A percentile compares a stretch with the other conserved stretches of the same genome.
Evolutionary conservation across 2,888 invertebrate species (phyloP).

Genomic region (Parthenolecanium corni): DNA sequence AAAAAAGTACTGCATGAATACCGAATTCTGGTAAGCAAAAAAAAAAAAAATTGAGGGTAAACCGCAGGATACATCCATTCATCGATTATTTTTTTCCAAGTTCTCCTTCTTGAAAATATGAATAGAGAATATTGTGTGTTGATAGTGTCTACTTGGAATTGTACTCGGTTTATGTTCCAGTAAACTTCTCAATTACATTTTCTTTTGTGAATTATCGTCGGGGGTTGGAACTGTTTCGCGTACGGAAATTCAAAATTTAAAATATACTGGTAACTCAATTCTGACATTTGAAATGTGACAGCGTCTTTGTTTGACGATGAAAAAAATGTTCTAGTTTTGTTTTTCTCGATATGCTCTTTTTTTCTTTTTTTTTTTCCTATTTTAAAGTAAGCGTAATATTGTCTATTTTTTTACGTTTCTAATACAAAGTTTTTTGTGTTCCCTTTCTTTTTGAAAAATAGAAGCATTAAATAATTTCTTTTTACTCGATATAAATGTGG

Average conservation of each 20-base stretch:
- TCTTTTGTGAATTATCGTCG: slow-evolving; percentile 21
- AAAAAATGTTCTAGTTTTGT: no score
- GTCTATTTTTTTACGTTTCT: no score
- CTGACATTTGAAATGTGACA: slow-evolving; percentile 24
- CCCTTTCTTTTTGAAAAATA: no score
- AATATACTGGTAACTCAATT: slow-evolving; percentile 17
- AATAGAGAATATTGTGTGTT: slow-evolving; percentile 22
- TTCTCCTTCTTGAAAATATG: slow-evolving; percentile 4
- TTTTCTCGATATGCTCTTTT: no score
- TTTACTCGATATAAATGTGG: no score
- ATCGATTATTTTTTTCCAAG: slow-evolving; percentile 12
- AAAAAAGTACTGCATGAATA: background rate
- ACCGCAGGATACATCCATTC: slow-evolving; percentile 25
- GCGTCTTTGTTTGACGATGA: background rate
- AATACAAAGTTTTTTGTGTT: no score
- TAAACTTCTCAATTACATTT: slow-evolving; percentile 26
- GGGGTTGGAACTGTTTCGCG: slow-evolving; percentile 25
- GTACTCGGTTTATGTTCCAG: slow-evolving; percentile 26
- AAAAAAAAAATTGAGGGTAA: slow-evolving; percentile 13
- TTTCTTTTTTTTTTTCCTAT: no score
- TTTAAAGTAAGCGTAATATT: no score
- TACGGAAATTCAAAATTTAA: slow-evolving; percentile 24
- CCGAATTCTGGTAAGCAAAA: background rate
- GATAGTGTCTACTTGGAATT: slow-evolving; percentile 25
- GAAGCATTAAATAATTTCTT: no score